Evolutionary conservation across 2,797 vertebrate species (phyloP).

Genomic region (Typhlichthys subterraneus): DNA sequence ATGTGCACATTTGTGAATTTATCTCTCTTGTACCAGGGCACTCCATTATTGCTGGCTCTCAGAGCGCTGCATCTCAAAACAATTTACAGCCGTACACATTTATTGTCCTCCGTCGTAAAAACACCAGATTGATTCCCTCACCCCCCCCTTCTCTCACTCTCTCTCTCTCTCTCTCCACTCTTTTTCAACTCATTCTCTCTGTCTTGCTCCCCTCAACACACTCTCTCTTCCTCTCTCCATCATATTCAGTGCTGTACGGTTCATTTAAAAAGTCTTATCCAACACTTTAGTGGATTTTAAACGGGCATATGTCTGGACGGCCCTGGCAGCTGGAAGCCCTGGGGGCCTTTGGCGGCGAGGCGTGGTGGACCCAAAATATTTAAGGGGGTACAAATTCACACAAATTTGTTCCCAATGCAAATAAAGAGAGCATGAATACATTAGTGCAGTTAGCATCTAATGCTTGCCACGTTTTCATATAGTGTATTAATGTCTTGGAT

Average conservation of each 20-base stretch:
- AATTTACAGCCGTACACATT: slow-evolving; percentile 63
- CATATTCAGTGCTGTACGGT: slow-evolving; percentile 52
- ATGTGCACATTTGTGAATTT: slow-evolving; percentile 36
- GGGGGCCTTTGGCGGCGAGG: slow-evolving; percentile 28
- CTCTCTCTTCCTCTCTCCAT: slow-evolving; percentile 26
- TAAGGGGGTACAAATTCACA: slow-evolving; percentile 45
- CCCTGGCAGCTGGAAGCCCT: slow-evolving; percentile 34
- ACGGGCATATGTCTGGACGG: slow-evolving; percentile 48
- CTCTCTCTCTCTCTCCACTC: not conserved
- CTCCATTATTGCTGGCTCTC: slow-evolving; percentile 31
- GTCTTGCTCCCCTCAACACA: not conserved
- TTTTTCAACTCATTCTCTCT: not conserved
- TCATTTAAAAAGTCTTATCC: slow-evolving; percentile 56
- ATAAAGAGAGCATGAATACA: slow-evolving; percentile 12
- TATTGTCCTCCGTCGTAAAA: slow-evolving; percentile 59
- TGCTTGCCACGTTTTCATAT: no score
- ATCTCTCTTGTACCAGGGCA: slow-evolving; percentile 34
- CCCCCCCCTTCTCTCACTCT: slow-evolving; percentile 12
- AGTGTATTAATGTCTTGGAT: no score
- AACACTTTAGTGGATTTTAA: slow-evolving; percentile 60
- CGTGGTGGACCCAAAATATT: slow-evolving; percentile 43
- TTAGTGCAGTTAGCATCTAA: not conserved
- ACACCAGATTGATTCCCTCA: slow-evolving; percentile 55
- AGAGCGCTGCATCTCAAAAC: slow-evolving; percentile 63
- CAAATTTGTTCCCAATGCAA: slow-evolving; percentile 35